phyloP scores from a whole-genome alignment of 2,888 invertebrate species.

The Gortyna flavago region DNA sequence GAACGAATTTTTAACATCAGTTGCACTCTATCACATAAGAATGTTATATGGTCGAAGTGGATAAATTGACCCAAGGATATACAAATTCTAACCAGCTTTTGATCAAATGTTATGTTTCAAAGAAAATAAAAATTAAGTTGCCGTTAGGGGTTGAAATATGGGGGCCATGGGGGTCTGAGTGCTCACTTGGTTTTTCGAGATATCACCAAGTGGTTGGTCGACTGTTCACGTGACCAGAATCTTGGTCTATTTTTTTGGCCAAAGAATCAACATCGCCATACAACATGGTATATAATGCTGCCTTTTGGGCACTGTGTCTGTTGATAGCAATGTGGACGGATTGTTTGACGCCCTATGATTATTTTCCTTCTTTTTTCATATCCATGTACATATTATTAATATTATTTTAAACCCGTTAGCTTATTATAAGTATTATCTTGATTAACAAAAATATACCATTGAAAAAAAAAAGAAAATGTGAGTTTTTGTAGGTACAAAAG shows the following conservation, averaged over 20 bases:
- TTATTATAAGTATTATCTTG: background rate
- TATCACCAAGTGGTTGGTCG: background rate
- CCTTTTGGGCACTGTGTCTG: background rate
- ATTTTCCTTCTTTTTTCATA: too few species aligned
- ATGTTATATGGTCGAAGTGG: slow-evolving; percentile 5
- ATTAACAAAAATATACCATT: background rate
- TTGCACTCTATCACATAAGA: slow-evolving; percentile 13
- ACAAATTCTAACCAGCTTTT: slow-evolving; percentile 4
- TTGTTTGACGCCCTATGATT: background rate
- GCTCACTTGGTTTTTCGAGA: background rate
- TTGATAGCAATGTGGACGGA: background rate
- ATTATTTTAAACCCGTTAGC: background rate
- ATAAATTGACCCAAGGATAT: slow-evolving; percentile 26
- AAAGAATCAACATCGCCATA: background rate
- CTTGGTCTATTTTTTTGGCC: background rate
- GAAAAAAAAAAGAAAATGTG: background rate
- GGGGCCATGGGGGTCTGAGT: too few species aligned
- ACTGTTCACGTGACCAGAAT: background rate
- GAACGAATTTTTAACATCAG: slow-evolving; percentile 41
- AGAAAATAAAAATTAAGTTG: background rate
- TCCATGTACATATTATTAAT: background rate
- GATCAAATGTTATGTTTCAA: background rate
- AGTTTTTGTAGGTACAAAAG: background rate
- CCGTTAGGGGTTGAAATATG: background rate
- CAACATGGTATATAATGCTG: background rate